Evolutionary conservation across 2,113 vertebrate species (phyloP).

Genomic region (Fregetta grallaria): DNA sequence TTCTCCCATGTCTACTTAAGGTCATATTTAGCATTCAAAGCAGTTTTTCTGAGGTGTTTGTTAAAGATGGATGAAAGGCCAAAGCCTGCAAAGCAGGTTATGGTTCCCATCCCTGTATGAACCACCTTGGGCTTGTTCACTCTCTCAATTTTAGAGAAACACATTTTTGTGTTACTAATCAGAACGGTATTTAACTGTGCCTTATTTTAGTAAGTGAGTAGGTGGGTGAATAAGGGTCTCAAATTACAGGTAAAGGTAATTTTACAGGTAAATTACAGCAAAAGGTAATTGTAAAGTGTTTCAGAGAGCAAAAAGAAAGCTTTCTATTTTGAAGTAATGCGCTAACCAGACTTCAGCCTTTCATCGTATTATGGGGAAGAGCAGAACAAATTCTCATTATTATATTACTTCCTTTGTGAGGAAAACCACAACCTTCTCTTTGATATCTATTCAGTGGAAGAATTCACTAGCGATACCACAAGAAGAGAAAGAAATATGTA

Average conservation of each 20-base stretch:
- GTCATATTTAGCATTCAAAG: neutral
- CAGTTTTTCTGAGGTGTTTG: neutral
- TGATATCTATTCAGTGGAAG: neutral
- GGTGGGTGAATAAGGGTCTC: constrained; percentile 2
- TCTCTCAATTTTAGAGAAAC: neutral
- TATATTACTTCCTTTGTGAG: neutral
- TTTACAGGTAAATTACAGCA: constrained; percentile 45
- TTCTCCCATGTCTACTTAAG: neutral
- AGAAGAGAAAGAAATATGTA: neutral
- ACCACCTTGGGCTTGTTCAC: neutral
- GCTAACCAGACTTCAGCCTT: neutral
- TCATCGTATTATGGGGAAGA: neutral
- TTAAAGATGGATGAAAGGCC: neutral
- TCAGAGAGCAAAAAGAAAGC: constrained; percentile 4
- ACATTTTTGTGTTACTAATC: neutral
- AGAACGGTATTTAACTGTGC: constrained; percentile 1
- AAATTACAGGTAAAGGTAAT: constrained; percentile 4
- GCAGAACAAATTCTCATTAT: constrained; percentile 18
- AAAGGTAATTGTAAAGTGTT: constrained; percentile 30
- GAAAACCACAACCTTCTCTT: neutral
- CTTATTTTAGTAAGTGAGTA: neutral
- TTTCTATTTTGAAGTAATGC: constrained; percentile 13
- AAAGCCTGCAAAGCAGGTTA: neutral
- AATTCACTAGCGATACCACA: neutral
- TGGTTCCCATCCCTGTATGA: neutral